Base-by-base conservation (phyloP, 2,888 invertebrate species). In the Troilus luridus region DNA sequence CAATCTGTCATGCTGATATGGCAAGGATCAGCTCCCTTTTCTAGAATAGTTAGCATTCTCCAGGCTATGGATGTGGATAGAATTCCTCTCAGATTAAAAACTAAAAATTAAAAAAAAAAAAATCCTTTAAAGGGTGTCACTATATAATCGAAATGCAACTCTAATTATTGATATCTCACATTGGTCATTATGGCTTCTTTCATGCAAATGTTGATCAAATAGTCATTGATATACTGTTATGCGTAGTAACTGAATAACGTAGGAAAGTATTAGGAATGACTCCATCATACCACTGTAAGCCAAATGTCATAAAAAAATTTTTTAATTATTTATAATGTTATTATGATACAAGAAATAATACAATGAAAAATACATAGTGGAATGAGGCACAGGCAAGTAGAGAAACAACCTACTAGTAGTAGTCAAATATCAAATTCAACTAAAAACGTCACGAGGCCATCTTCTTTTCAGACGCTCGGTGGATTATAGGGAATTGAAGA, bases 1-100 rank as follows among this genome's bases (percentile, higher is more conserved):
- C 85, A 85, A 85, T 85, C 85, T 85, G 56, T 85, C 85, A 56
- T 58, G 85, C 85, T 85, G 11, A 85, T 85, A 85, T 85, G 85
- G 85, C 56, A 56, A 85, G 56, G 21, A 21, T 85, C 12, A n/a
- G 21, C 85, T 58, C 56, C 85, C 56, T 56, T 56, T 85, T 58
- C 56, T n/a, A 58, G 85, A n/a, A 85, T 85, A 58, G 56, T 85
- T 56, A 12, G 6, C 1, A 56, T 54, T 58, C 85, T n/a, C 10
- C 56, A 12, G 12, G 8, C 21, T 11, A 56, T n/a, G 11, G 1
- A 56, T 85, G n/a, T 56, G 21, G 17, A 7, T 21, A 12, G 10
- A 85, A 11, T 11, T 56, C 2, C 56, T 81, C 14, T 24, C 12
- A 67, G 67, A 24, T n/a, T 11, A 9, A 10, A 64, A 2, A 10